Percentiles rank a stretch among this genome's conserved stretches.
These are phyloP conservation scores for Conistra vaccinii DNA, from an alignment of 2,888 invertebrate genomes.

Conservation along the genomic window DNA sequence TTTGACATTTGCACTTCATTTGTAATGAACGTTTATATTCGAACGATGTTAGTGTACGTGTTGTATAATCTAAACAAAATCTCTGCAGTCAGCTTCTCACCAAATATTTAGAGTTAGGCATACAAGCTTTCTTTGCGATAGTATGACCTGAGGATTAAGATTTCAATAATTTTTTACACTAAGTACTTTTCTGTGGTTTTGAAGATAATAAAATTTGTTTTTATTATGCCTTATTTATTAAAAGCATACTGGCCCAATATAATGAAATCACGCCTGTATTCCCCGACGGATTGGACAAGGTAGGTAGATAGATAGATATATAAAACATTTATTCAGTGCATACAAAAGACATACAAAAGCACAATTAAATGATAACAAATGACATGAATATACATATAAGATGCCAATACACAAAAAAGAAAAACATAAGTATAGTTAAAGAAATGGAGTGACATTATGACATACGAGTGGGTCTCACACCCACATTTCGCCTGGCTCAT, in stretches of 20 bases:
- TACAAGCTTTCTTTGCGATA: background rate
- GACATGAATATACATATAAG: too few species aligned
- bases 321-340: too few species aligned
- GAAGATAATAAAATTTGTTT: background rate
- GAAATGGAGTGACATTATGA: too few species aligned
- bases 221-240: background rate
- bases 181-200: background rate
- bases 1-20: constrained; percentile 33
- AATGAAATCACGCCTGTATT: too few species aligned
- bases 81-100: background rate
- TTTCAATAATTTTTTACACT: background rate
- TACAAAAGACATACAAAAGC: too few species aligned
- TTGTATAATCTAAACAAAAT: constrained; percentile 29
- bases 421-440: too few species aligned
- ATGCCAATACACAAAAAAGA: too few species aligned
- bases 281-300: too few species aligned
- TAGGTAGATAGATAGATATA: too few species aligned
- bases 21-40: constrained; percentile 17
- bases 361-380: too few species aligned
- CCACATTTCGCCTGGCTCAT: too few species aligned
- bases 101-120: constrained; percentile 22
- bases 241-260: background rate
- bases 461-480: too few species aligned
- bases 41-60: constrained; percentile 1
- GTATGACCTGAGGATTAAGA: background rate